phyloP scores from a whole-genome alignment of 2,113 vertebrate genomes.

The Stigmatopora argus region DNA sequence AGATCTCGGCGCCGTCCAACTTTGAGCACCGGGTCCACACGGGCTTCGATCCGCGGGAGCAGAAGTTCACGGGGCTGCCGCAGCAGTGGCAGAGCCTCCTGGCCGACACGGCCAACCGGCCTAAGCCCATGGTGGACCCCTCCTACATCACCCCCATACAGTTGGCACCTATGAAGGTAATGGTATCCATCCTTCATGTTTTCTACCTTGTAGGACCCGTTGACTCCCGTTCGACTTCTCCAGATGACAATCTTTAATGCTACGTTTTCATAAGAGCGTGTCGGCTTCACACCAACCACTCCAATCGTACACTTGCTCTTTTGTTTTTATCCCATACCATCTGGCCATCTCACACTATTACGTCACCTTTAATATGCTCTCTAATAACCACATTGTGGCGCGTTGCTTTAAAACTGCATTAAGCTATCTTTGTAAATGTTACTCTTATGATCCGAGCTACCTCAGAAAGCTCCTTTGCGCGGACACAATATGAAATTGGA shows the following conservation, averaged over 20 bases:
- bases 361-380: conserved; percentile 5
- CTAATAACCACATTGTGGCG: conserved; percentile 6
- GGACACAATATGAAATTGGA: neutral
- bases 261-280: conserved; percentile 21
- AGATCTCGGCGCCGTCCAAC: conserved; percentile 98
- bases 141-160: conserved; percentile 98
- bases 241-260: neutral
- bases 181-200: neutral
- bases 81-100: conserved; percentile 98
- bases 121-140: conserved; percentile 97
- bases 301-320: conserved; percentile 24
- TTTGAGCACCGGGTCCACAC: conserved; percentile 98
- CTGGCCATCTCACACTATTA: conserved; percentile 29
- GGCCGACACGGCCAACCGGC: conserved; percentile 92
- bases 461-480: neutral
- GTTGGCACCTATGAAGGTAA: conserved; percentile 98
- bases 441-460: neutral
- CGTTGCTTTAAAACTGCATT: conserved; percentile 33
- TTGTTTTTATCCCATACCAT: conserved; percentile 33
- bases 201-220: neutral
- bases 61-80: conserved; percentile 93
- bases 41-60: conserved; percentile 92
- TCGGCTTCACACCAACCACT: conserved; percentile 18
- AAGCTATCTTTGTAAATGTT: conserved; percentile 3
- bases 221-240: neutral